Evolutionary conservation across 2,113 vertebrate species (phyloP), one percentile per base, ranked within the genome.

Genomic region (Calyptomena viridis): DNA sequence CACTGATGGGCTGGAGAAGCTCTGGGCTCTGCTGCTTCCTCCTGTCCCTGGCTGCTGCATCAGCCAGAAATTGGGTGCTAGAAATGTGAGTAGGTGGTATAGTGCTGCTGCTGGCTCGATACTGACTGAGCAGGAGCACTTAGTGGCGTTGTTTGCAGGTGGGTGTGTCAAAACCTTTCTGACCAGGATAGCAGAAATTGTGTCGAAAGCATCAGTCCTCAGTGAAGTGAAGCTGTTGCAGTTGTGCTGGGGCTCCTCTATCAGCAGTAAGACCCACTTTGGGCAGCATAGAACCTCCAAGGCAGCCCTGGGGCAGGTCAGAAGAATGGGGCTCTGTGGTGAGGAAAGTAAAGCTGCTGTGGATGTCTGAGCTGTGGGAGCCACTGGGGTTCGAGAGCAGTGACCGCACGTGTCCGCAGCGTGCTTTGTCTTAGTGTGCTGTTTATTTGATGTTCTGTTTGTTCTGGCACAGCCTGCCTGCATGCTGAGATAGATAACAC

Each of bases 371-470:
- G 81, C 63, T 0, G 0, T 1, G 0, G 72, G 39, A 86, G 56
- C 31, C 0, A 1, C 73, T 33, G 84, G 68, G 82, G 82, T 94
- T 94, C 0, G 1, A 50, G 89, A 66, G 31, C 76, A 31, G 90
- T 52, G 88, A 24, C 95, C 35, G 24, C 96, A 69, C 88, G 94
- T 76, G 92, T 28, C 90, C 0, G 1, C 95, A 80, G 92, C 8
- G 22, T 76, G 92, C 49, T 33, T 33, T 6, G 7, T 24, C 92
- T 64, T 78, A 63, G 22, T 52, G 82, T 16, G 3, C 14, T 96
- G 92, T 90, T 96, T 95, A 94, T 96, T 95, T 93, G 96, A 17
- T 95, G 96, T 84, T 42, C 90, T 95, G 95, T 93, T 97, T 96
- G 94, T 93, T 95, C 96, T 96, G 95, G 95, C 96, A 84, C 11